Conservation (phyloP, 2,113 vertebrate species). For the Patagioenas fasciata region DNA sequence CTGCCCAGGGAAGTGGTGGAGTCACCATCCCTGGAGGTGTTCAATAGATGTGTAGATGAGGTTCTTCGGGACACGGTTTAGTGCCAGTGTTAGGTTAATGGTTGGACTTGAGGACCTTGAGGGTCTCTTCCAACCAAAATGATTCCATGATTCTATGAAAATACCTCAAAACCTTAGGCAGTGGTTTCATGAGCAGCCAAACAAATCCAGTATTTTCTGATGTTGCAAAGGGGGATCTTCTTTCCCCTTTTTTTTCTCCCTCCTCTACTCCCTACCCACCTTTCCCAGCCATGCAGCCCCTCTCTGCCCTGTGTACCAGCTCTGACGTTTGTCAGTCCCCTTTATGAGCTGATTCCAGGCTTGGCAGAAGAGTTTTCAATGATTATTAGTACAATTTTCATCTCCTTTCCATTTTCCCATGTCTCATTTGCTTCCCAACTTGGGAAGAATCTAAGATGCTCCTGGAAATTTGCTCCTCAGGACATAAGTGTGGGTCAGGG, state of each 20-base stretch:
- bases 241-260: not conserved
- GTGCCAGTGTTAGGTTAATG: no score
- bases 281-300: not conserved
- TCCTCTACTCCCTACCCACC: not conserved
- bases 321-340: not conserved
- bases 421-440: not conserved
- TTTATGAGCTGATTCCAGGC: not conserved
- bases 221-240: not conserved
- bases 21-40: no score
- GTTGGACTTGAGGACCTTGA: no score
- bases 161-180: not conserved
- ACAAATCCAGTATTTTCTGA: not conserved
- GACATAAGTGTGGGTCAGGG: not conserved
- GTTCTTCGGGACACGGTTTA: no score
- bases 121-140: no score
- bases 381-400: not conserved
- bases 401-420: not conserved
- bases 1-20: no score
- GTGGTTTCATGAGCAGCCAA: not conserved
- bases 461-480: not conserved
- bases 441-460: not conserved
- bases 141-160: not conserved
- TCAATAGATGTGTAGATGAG: no score
- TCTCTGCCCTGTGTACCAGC: not conserved
- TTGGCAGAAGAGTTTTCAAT: not conserved